These are phyloP conservation scores for Drosophila affinis DNA, from an alignment of 2,888 invertebrate species.

Conservation along the genomic window DNA sequence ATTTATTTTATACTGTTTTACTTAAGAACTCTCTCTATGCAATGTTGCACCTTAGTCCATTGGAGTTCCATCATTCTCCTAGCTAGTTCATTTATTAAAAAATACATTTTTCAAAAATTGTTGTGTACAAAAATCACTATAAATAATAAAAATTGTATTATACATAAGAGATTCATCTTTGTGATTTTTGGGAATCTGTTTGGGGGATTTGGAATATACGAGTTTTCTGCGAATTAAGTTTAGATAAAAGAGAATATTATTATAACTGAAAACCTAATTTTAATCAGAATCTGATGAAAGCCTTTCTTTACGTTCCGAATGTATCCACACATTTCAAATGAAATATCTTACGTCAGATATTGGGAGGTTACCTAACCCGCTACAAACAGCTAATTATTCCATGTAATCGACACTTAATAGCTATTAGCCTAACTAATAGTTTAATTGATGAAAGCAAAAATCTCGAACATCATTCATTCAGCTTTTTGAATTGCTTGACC, in stretches of 20 bases:
- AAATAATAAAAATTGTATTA: slow-evolving; percentile 28
- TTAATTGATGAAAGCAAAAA: slow-evolving; percentile 36
- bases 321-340: not conserved
- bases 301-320: too few relatives aligned
- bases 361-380: not conserved
- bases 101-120: slow-evolving; percentile 36
- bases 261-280: too few relatives aligned
- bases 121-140: slow-evolving; percentile 42
- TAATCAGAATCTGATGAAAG: too few relatives aligned
- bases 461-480: not conserved
- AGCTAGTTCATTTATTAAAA: slow-evolving; percentile 24
- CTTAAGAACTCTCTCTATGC: slow-evolving; percentile 19
- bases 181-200: not conserved
- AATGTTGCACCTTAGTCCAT: slow-evolving; percentile 23
- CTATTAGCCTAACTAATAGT: slow-evolving; percentile 18
- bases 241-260: too few relatives aligned
- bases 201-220: too few relatives aligned
- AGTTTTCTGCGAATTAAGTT: too few relatives aligned
- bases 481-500: slow-evolving; percentile 6
- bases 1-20: slow-evolving; percentile 38
- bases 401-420: slow-evolving; percentile 3
- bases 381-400: not conserved
- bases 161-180: not conserved
- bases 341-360: not conserved
- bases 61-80: slow-evolving; percentile 29